Conservation (phyloP, 2,888 invertebrate species). For the Tricholauxania praeusta region DNA sequence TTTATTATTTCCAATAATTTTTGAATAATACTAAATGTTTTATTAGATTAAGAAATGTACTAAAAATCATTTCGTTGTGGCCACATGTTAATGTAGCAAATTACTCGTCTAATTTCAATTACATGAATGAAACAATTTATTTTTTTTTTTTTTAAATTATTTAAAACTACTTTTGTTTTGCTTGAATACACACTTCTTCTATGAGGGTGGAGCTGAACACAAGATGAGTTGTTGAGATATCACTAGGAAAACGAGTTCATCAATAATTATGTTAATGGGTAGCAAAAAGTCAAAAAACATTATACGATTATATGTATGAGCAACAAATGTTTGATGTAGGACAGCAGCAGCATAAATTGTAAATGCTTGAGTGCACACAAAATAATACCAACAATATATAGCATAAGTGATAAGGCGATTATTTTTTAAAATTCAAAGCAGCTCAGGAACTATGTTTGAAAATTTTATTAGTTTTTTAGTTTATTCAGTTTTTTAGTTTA, state of each 20-base stretch:
- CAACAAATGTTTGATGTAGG: constrained; percentile 12
- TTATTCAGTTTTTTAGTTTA: too few relatives aligned
- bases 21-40: constrained; percentile 2
- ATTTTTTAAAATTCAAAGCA: too few relatives aligned
- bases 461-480: too few relatives aligned
- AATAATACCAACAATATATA: too few relatives aligned
- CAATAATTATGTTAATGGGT: constrained; percentile 29
- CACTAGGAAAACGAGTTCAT: background rate
- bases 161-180: constrained; percentile 16
- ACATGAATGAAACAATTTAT: constrained; percentile 1
- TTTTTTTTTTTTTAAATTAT: background rate
- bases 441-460: too few relatives aligned
- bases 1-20: too few relatives aligned
- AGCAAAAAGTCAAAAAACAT: constrained; percentile 1
- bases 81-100: constrained; percentile 3
- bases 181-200: constrained; percentile 12
- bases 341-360: background rate
- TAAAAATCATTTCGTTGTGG: constrained; percentile 5
- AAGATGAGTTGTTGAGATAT: constrained; percentile 3
- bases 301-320: background rate
- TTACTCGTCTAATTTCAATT: background rate
- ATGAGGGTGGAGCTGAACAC: background rate
- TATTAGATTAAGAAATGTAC: constrained; percentile 21
- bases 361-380: too few relatives aligned
- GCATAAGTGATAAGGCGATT: background rate